phyloP scores from a whole-genome alignment of 2,113 vertebrate genomes.

The Albula goreensis region DNA sequence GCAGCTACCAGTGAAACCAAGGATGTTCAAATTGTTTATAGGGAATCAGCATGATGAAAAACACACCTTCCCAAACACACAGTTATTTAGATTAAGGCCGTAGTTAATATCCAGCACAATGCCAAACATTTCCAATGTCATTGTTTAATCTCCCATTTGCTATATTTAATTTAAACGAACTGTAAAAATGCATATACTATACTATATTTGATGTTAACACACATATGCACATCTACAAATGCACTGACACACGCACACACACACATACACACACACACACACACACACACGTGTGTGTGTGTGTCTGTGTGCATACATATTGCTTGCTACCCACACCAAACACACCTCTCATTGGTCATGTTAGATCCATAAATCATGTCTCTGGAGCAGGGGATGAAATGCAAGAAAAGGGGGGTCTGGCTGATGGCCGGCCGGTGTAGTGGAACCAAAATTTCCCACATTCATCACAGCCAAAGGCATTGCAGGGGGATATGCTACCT shows the following conservation, averaged over 20 bases:
- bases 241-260: conserved; percentile 8
- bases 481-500: background rate
- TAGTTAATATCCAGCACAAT: no score
- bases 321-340: background rate
- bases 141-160: background rate
- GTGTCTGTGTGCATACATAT: background rate
- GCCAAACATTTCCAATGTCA: background rate
- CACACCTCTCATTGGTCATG: background rate
- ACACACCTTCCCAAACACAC: no score
- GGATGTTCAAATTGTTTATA: no score
- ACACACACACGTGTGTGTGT: background rate
- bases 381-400: conserved; percentile 11
- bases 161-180: background rate
- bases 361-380: conserved; percentile 23
- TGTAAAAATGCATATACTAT: background rate
- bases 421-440: conserved; percentile 20
- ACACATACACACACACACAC: background rate
- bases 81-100: no score
- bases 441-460: conserved; percentile 28
- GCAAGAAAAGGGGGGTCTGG: background rate
- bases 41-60: no score
- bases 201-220: no score
- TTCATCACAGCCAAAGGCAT: conserved; percentile 20
- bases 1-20: no score
- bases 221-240: background rate